phyloP scores from a whole-genome alignment of 2,113 vertebrate species.

The Lophius piscatorius region DNA sequence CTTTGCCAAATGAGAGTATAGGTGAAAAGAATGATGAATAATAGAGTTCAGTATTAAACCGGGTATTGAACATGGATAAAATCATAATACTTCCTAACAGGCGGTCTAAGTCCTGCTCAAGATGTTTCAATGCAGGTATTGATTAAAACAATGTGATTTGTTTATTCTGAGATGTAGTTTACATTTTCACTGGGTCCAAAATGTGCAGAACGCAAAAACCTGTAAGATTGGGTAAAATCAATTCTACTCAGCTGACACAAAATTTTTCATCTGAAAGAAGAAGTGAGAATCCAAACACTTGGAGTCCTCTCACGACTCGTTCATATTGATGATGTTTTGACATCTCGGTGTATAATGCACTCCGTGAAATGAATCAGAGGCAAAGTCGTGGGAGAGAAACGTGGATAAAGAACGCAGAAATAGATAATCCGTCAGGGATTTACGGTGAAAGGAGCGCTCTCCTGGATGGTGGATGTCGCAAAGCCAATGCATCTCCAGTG shows the following conservation, averaged over 20 bases:
- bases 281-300: slow-evolving; percentile 30
- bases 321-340: slow-evolving; percentile 64
- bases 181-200: slow-evolving; percentile 10
- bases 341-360: slow-evolving; percentile 39
- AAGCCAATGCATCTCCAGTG: slow-evolving; percentile 35
- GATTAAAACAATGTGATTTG: too few relatives aligned
- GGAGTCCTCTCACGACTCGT: slow-evolving; percentile 32
- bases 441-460: slow-evolving; percentile 20
- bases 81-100: too few relatives aligned
- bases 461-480: slow-evolving; percentile 46
- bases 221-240: slow-evolving; percentile 33
- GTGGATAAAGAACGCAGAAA: slow-evolving; percentile 19
- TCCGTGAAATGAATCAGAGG: slow-evolving; percentile 45
- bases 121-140: too few relatives aligned
- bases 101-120: too few relatives aligned
- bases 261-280: slow-evolving; percentile 31
- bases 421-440: slow-evolving; percentile 54
- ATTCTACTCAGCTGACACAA: slow-evolving; percentile 31
- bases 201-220: neutral
- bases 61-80: too few relatives aligned
- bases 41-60: too few relatives aligned
- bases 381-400: slow-evolving; percentile 20
- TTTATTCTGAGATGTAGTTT: neutral
- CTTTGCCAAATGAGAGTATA: too few relatives aligned
- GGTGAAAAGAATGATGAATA: too few relatives aligned